These are phyloP conservation scores for Plectropomus leopardus DNA, from an alignment of 2,113 vertebrate species.

Conservation along the genomic window DNA sequence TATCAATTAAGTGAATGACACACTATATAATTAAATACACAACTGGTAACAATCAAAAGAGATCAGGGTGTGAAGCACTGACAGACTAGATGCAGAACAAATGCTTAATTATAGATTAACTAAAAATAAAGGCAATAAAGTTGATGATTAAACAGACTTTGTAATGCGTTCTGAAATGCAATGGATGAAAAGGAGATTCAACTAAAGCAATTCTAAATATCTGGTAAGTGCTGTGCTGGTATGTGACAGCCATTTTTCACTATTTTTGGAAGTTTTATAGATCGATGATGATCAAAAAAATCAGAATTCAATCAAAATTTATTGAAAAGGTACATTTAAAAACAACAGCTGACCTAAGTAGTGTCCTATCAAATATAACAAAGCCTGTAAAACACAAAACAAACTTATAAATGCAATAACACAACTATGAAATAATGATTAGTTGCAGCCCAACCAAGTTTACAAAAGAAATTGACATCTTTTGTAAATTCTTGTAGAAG, in stretches of 20 bases:
- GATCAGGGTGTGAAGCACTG: neutral
- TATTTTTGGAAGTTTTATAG: neutral
- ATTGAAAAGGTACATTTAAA: no score
- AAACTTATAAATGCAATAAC: neutral
- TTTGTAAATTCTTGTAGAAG: neutral
- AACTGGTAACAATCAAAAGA: neutral
- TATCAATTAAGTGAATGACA: conserved; percentile 1
- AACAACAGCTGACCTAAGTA: no score
- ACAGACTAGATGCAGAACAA: neutral
- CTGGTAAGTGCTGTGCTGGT: neutral
- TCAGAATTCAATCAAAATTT: no score
- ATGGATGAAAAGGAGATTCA: neutral
- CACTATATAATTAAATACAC: neutral
- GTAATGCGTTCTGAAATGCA: neutral
- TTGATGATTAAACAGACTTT: neutral
- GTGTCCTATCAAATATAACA: neutral
- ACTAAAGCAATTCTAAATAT: conserved; percentile 1
- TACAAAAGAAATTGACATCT: neutral
- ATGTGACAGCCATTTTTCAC: no score
- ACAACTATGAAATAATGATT: neutral
- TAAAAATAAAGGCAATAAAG: neutral
- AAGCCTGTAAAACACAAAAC: no score
- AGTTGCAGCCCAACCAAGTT: neutral
- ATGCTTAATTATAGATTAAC: neutral
- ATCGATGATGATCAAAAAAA: no score